Base-by-base conservation (phyloP, 2,797 vertebrate genomes). In the Psittacula derbiana region DNA sequence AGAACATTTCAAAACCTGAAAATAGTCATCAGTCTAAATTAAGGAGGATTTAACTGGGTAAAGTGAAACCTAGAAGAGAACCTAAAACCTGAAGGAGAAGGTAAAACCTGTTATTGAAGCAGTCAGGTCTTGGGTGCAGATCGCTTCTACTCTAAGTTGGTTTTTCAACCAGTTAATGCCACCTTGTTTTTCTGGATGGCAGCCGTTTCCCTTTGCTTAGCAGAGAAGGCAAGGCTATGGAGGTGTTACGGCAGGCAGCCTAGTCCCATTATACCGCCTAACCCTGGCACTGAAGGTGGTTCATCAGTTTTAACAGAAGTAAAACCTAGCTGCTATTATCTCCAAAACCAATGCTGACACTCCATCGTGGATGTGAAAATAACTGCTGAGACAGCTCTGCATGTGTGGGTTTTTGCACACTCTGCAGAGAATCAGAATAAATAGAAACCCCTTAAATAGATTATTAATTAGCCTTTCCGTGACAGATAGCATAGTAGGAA, bases 381-480 rank as follows among this genome's bases (percentile, higher is more conserved):
- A 76, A 82, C 36, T 80, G 82, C 88, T 86, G 80, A 93, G 76
- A 73, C 1, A 4, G 74, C 58, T 49, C 69, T 44, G 66, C 14
- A 53, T 67, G 47, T 84, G 28, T 1, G 2, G 5, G 6, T 8
- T 85, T 85, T 91, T 91, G 66, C 67, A 88, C 28, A 16, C 88
- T 91, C 75, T 66, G 21, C 0, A 0, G 13, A 71, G 71, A 75
- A 91, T 67, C 47, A 36, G 72, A 83, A 92, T 93, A 95, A 96
- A 90, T 75, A 93, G 70, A 88, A 95, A 44, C 44, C 13, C 62
- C 94, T 90, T 88, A 86, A 94, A 95, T 44, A 95, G 85, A 78
- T 82, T 88, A 88, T 58, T 89, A 69, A 84, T 88, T 91, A 92
- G 85, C 61, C 67, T 92, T 89, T 44, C 50, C 19, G 30, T 80